phyloP scores from a whole-genome alignment of 2,888 invertebrate genomes.

The Tinea semifulvella region DNA sequence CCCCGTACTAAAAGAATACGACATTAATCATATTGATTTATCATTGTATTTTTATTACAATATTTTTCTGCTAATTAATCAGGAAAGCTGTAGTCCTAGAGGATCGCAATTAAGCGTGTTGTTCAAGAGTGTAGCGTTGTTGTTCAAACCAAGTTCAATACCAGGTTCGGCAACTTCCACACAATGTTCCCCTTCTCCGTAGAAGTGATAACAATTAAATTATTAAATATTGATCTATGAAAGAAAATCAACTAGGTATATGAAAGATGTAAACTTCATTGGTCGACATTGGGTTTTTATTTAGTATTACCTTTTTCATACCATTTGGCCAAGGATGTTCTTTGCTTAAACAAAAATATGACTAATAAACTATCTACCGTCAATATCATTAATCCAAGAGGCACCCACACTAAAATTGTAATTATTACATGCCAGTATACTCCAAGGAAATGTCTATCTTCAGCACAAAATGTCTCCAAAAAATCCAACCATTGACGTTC shows the following conservation, averaged over 20 bases:
- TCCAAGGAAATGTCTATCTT: constrained; percentile 69
- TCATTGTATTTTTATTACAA: too few relatives aligned
- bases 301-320: too few relatives aligned
- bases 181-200: too few relatives aligned
- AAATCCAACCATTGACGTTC: constrained; percentile 80
- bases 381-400: constrained; percentile 76
- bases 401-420: constrained; percentile 80
- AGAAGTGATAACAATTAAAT: not conserved
- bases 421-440: constrained; percentile 84
- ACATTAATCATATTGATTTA: too few relatives aligned
- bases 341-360: too few relatives aligned
- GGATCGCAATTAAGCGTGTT: too few relatives aligned
- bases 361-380: constrained; percentile 69
- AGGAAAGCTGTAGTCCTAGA: too few relatives aligned
- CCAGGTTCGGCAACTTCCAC: too few relatives aligned
- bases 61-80: too few relatives aligned
- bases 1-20: constrained; percentile 38
- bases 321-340: not conserved
- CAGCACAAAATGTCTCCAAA: constrained; percentile 78
- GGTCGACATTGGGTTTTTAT: too few relatives aligned
- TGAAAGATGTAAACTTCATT: constrained; percentile 16
- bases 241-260: not conserved
- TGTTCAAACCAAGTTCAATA: too few relatives aligned
- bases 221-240: not conserved
- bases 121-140: too few relatives aligned